Evolutionary conservation across 2,797 vertebrate species (phyloP).

Genomic region (Hylomyscus alleni): DNA sequence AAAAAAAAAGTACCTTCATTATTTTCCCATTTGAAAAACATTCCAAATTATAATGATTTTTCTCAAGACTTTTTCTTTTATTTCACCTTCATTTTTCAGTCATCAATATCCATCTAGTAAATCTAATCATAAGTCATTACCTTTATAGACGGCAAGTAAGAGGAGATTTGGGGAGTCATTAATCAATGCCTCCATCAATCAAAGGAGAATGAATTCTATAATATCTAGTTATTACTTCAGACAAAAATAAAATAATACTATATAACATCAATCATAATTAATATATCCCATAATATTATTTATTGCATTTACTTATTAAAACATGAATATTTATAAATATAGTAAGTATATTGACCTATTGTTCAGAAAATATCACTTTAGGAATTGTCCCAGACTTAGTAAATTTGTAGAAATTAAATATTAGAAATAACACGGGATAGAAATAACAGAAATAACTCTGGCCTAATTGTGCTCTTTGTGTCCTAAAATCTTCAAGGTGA

Average conservation of each 20-base stretch:
- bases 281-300: not conserved
- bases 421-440: not conserved
- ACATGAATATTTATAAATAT: not conserved
- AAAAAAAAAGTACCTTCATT: not conserved
- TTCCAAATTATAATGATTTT: not conserved
- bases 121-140: not conserved
- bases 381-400: not conserved
- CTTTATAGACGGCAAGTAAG: not conserved
- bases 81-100: not conserved
- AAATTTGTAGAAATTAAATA: not conserved
- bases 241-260: not conserved
- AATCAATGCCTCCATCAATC: not conserved
- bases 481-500: not conserved
- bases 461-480: not conserved
- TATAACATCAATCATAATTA: not conserved
- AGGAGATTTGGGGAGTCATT: not conserved
- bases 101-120: not conserved
- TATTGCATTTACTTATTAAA: not conserved
- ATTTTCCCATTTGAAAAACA: not conserved
- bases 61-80: not conserved
- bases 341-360: not conserved
- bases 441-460: not conserved
- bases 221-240: not conserved
- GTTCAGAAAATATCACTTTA: not conserved
- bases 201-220: not conserved